Evolutionary conservation across 1,140 invertebrate species (phyloP).

Genomic region (Caenorhabditis remanei): DNA sequence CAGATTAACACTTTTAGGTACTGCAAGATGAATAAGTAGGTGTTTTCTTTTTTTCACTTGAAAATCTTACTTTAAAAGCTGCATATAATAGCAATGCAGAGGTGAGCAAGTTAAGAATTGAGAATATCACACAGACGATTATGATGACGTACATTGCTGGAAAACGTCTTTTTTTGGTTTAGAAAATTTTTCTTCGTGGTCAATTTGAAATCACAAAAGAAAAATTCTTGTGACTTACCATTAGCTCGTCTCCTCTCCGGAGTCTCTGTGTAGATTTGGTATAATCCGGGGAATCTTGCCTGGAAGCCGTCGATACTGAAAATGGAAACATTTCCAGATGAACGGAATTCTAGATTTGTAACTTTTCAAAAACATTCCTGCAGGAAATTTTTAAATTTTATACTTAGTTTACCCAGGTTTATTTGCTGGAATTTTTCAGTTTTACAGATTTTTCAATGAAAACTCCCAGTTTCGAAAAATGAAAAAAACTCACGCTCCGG

Average conservation of each 20-base stretch:
- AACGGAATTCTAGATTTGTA: no score
- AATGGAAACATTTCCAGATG: not conserved
- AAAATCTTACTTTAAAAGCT: constrained; percentile 68
- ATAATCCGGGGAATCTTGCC: constrained; percentile 76
- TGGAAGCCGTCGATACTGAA: constrained; percentile 69
- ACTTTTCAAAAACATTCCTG: no score
- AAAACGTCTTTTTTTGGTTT: no score
- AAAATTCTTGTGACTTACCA: constrained; percentile 64
- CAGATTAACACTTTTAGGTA: constrained; percentile 67
- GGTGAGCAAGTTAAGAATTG: constrained; percentile 71
- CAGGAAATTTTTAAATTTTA: no score
- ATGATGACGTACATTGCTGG: constrained; percentile 76
- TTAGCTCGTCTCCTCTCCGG: constrained; percentile 75
- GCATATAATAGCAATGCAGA: constrained; percentile 72
- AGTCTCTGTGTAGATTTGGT: constrained; percentile 76
- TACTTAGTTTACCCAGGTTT: no score
- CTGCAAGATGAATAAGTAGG: constrained; percentile 56
- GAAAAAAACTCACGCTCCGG: constrained; percentile 63
- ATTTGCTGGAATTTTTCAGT: not conserved
- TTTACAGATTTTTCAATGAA: no score
- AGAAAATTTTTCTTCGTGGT: not conserved
- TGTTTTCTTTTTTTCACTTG: not conserved
- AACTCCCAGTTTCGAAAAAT: no score
- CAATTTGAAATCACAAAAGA: not conserved
- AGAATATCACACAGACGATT: constrained; percentile 71